These are phyloP conservation scores for Drosophila pallidifrons DNA, from an alignment of 1,140 invertebrate species.

Conservation along the genomic window DNA sequence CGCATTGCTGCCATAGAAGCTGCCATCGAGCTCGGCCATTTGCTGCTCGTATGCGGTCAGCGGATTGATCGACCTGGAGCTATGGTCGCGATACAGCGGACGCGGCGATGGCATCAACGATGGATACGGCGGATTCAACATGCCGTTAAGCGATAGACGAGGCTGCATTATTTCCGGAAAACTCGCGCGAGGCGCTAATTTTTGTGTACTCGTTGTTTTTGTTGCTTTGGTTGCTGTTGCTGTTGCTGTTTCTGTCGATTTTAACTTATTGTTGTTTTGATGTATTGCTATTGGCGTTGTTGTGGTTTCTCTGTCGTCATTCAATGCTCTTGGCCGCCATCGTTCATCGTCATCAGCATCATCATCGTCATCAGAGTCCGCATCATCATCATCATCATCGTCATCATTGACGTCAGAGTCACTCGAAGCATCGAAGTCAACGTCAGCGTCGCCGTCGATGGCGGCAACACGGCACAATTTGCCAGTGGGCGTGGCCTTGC, in stretches of 20 bases:
- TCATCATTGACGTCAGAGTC: slow-evolving; percentile 38
- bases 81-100: slow-evolving; percentile 76
- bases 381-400: slow-evolving; percentile 39
- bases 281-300: slow-evolving; percentile 30
- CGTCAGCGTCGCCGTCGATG: slow-evolving; percentile 57
- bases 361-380: slow-evolving; percentile 24
- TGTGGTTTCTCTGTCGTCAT: slow-evolving; percentile 33
- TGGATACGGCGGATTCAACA: slow-evolving; percentile 74
- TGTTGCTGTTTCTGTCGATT: slow-evolving; percentile 33
- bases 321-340: slow-evolving; percentile 48
- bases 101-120: slow-evolving; percentile 82
- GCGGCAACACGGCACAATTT: slow-evolving; percentile 51
- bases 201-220: slow-evolving; percentile 40
- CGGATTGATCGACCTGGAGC: slow-evolving; percentile 81
- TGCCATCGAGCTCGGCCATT: slow-evolving; percentile 81
- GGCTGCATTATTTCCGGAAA: slow-evolving; percentile 82
- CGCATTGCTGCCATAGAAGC: slow-evolving; percentile 78
- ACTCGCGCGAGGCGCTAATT: slow-evolving; percentile 68
- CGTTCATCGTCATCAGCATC: slow-evolving; percentile 60
- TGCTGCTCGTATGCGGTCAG: slow-evolving; percentile 80
- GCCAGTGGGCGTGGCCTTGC: slow-evolving; percentile 46
- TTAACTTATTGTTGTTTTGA: slow-evolving; percentile 24
- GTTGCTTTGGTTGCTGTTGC: slow-evolving; percentile 30
- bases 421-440: slow-evolving; percentile 7
- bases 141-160: slow-evolving; percentile 80